A percentile compares a stretch with the other conserved stretches of the same genome.
These are phyloP conservation scores for Syngnathus acus DNA, from an alignment of 2,797 vertebrate genomes.

Conservation along the genomic window DNA sequence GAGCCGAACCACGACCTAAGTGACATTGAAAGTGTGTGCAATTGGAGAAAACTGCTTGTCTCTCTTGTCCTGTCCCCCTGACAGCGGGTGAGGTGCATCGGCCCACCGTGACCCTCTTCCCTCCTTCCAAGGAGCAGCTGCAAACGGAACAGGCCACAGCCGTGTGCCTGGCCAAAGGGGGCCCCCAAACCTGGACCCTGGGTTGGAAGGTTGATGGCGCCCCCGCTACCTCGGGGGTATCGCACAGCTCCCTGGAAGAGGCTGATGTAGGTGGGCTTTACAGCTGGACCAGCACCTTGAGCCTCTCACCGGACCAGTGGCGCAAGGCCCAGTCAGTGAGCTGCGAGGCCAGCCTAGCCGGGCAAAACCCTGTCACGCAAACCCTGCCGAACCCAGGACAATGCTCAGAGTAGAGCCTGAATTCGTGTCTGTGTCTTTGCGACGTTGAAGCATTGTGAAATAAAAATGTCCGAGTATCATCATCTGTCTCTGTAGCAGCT, in stretches of 20 bases:
- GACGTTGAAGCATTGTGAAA: background rate
- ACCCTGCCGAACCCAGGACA: background rate
- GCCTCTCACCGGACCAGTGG: background rate
- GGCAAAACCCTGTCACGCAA: background rate
- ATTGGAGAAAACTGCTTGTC: background rate
- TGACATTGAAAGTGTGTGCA: background rate
- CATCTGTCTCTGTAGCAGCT: background rate
- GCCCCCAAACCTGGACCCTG: background rate
- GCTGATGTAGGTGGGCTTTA: background rate
- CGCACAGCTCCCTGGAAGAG: background rate
- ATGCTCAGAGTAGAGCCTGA: background rate
- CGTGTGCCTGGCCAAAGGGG: conserved; percentile 5
- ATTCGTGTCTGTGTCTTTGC: background rate
- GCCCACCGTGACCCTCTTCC: conserved; percentile 5
- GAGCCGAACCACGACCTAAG: background rate
- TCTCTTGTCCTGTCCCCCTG: background rate
- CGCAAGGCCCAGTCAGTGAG: background rate
- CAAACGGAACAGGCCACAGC: background rate
- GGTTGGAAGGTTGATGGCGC: conserved; percentile 3
- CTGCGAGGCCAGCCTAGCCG: background rate
- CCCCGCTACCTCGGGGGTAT: background rate
- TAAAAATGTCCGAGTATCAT: background rate
- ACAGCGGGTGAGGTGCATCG: background rate
- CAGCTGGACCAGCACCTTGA: conserved; percentile 10
- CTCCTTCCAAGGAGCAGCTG: conserved; percentile 3